These are phyloP conservation scores for Pelochelys cantorii DNA, from an alignment of 2,797 vertebrate species.

Conservation along the genomic window DNA sequence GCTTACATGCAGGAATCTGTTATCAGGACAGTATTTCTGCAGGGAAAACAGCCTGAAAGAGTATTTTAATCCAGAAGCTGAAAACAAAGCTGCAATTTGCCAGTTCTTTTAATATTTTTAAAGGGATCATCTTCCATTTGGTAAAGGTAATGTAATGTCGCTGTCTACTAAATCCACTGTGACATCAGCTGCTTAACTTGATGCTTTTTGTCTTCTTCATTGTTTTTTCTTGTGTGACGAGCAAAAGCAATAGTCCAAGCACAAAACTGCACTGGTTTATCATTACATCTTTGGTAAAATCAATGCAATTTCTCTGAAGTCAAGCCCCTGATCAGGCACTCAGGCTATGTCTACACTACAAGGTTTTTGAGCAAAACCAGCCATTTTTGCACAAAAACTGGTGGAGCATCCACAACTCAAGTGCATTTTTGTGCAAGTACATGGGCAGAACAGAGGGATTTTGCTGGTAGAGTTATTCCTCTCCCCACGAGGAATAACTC, in stretches of 20 bases:
- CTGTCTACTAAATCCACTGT: background rate
- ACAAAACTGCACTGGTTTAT: constrained; percentile 32
- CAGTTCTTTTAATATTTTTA: background rate
- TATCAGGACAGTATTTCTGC: background rate
- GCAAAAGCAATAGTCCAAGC: constrained; percentile 41
- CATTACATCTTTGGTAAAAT: background rate
- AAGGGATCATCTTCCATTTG: background rate
- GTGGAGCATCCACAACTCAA: too few species aligned
- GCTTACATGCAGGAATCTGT: background rate
- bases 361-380: too few species aligned
- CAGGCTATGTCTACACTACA: background rate
- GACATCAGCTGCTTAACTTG: background rate
- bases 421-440: too few species aligned
- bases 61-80: constrained; percentile 14
- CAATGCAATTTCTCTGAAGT: background rate
- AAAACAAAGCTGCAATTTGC: background rate
- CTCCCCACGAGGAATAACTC: too few species aligned
- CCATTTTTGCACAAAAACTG: too few species aligned
- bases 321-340: background rate
- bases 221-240: constrained; percentile 9
- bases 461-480: too few species aligned
- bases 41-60: background rate
- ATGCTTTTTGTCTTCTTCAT: background rate
- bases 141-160: background rate
- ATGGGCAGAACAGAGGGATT: too few species aligned